Base-by-base conservation (phyloP, 2,797 vertebrate genomes). In the Hozukius guyotensis region DNA sequence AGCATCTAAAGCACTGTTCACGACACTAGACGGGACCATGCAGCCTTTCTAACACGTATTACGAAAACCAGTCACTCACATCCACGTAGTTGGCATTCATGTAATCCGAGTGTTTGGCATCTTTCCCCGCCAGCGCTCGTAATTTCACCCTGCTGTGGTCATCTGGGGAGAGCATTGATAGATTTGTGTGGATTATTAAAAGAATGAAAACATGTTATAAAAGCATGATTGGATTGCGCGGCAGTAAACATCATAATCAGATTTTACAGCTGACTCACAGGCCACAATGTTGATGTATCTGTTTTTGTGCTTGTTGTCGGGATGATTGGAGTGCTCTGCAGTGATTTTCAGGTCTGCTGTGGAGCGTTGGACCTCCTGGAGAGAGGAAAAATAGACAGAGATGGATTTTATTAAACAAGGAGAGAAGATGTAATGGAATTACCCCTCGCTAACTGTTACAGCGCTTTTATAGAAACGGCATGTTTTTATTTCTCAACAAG, bases 241-340 rank as follows among this genome's bases (percentile, higher is more conserved):
- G 79, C 66, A 36, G 72, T 27, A 65, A 56, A 86, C 66, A 46
- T 70, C 56, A 49, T 85, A 81, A 87, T 88, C 76, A 62, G 70
- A 86, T 87, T 88, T 86, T 38, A 77, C 74, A 84, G 86, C 56
- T 62, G 92, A 97, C 99, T 98, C 94, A 99, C 99, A 99, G 91
- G 99, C 99, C 90, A 99, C 96, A 83, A 99, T 99, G 96, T 99
- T 99, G 96, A 99, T 99, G 94, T 99, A 99, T 98, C 99, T 96
- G 97, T 99, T 99, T 96, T 99, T 99, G 96, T 99, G 98, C 97
- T 99, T 99, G 97, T 99, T 99, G 93, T 99, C 99, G 0, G 97
- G 98, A 89, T 99, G 98, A 94, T 99, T 99, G 90, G 98, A 99
- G 90, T 99, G 98, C 93, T 99, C 99, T 20, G 98, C 97, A 8